A percentile compares a stretch with the other conserved stretches of the same genome.
Conservation (phyloP, 2,113 vertebrate species). For the Epinephelus fuscoguttatus region DNA sequence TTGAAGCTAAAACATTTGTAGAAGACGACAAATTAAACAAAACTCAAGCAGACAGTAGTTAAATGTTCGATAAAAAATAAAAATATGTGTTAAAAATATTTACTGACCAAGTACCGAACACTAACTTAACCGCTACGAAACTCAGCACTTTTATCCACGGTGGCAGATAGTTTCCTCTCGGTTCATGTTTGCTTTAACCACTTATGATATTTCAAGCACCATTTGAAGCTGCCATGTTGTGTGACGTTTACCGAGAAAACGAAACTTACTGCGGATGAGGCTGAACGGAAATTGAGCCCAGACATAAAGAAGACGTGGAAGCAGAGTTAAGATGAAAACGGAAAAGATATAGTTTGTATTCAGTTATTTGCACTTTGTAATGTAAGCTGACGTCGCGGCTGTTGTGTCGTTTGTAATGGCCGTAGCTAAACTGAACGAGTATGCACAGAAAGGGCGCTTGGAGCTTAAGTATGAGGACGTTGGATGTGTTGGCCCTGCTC, state of each 20-base stretch:
- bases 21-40: neutral
- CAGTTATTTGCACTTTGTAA: rapidly evolving
- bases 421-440: conserved; percentile 68
- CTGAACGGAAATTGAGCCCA: rapidly evolving
- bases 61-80: neutral
- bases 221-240: neutral
- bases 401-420: conserved; percentile 55
- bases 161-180: neutral
- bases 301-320: neutral
- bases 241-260: conserved; percentile 47
- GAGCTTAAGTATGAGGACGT: conserved; percentile 61
- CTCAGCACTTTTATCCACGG: neutral
- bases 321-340: neutral
- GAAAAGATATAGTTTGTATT: neutral
- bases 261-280: conserved; percentile 36
- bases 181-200: neutral
- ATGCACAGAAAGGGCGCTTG: conserved; percentile 1
- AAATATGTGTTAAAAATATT: neutral
- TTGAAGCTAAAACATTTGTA: neutral
- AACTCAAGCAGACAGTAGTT: neutral
- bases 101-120: neutral
- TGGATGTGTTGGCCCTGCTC: conserved; percentile 65
- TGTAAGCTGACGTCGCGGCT: neutral
- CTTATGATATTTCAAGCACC: neutral
- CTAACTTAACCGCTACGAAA: neutral